These are phyloP conservation scores for Clanis bilineata DNA, from an alignment of 2,888 invertebrate species.

Conservation along the genomic window DNA sequence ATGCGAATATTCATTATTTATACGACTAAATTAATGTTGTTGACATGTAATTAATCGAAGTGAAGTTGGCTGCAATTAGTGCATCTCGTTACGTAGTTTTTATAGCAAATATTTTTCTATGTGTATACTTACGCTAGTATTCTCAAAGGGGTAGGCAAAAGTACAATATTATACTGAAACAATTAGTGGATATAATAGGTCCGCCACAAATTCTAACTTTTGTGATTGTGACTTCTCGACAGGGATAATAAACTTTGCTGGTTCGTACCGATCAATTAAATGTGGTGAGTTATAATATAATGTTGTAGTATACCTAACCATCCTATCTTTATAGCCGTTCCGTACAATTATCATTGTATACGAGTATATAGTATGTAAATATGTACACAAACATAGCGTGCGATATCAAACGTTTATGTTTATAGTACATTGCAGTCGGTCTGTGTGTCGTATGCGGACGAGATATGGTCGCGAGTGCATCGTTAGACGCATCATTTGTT, in stretches of 20 bases:
- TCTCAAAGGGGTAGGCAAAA: too few species aligned
- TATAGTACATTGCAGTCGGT: slow-evolving; percentile 39
- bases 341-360: slow-evolving; percentile 14
- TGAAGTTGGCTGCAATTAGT: neutral
- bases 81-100: neutral
- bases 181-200: too few species aligned
- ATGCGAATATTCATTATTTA: neutral
- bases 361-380: too few species aligned
- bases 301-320: neutral
- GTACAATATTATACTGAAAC: too few species aligned
- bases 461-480: slow-evolving; percentile 45
- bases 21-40: neutral
- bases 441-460: slow-evolving; percentile 40
- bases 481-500: slow-evolving; percentile 20
- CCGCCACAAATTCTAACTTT: too few species aligned
- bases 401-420: slow-evolving; percentile 39
- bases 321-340: slow-evolving; percentile 7
- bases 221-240: too few species aligned
- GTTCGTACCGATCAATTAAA: too few species aligned
- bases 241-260: too few species aligned
- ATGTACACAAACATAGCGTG: slow-evolving; percentile 30
- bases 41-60: neutral
- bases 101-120: neutral
- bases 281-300: too few species aligned
- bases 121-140: too few species aligned